Base-by-base conservation (phyloP, 2,888 invertebrate species). In the Muschampia plurimacula region DNA sequence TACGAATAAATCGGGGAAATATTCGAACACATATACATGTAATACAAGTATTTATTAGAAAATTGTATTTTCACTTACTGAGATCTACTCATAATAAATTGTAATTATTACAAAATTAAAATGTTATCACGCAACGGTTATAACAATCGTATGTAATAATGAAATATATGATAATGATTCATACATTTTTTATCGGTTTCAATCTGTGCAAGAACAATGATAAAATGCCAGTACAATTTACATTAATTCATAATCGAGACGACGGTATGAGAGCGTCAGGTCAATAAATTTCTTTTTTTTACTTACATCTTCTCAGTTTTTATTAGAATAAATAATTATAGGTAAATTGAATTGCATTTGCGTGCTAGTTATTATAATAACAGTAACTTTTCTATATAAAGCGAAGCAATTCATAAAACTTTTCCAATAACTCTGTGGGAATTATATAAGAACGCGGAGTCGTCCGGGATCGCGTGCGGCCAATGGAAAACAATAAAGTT, bases 401-500 rank as follows among this genome's bases (percentile, higher is more conserved):
- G 12, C 60, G 46, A 59, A 7, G 12, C 49, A 13, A 28, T 67
- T 60, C 52, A 32, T 6, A 57, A 72, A 72, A 72, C 71, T 72
- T 72, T 67, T 67, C 52, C 66, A 67, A 72, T 71, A 71, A 66
- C 60, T 60, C 66, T 59, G 2, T 32, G 60, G 66, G 60, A 71
- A 66, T 39, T 66, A 59, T 71, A 71, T 39, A 59, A 71, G 66
- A 65, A 71, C 49, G 64, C 32, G 12, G 15, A 6, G 59, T 55
- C 69, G 63, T 55, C 57, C 57, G 52, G 44, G 49, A 49, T 71
- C 66, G 71, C 71, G 71, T 71, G 71, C 66, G 46, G 70, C 22
- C 22, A 22, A 9, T 7, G 41, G 36, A 41, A 36, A 63, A 65
- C 46, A 59, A 64, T 64, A 55, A 65, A 71, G 52, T 60, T 66